phyloP scores from a whole-genome alignment of 2,113 vertebrate genomes.

The Corynorhinus townsendii region DNA sequence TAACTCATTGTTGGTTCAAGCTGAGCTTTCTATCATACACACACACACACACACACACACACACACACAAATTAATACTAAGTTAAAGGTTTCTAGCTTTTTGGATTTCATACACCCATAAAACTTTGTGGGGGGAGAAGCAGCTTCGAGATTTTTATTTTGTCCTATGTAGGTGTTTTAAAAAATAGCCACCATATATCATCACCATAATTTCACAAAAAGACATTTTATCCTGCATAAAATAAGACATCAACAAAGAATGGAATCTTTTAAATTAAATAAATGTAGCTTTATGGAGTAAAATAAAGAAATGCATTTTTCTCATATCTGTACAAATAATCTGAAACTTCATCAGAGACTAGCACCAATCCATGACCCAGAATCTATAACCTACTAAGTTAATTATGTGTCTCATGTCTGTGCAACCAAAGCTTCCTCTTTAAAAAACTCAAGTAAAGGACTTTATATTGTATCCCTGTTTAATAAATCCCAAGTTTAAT shows the following conservation, averaged over 20 bases:
- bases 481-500: background rate
- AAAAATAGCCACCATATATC: background rate
- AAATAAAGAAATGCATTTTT: background rate
- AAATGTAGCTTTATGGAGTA: background rate
- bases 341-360: background rate
- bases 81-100: background rate
- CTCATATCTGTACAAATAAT: background rate
- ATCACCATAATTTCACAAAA: background rate
- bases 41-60: background rate
- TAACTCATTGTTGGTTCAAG: background rate
- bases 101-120: background rate
- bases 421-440: background rate
- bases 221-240: background rate
- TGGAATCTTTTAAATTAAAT: background rate
- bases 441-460: background rate
- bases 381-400: background rate
- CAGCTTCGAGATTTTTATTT: background rate
- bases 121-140: background rate
- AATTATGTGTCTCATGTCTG: background rate
- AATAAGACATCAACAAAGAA: conserved; percentile 12
- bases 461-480: background rate
- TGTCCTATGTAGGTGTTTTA: background rate
- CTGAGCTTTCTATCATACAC: background rate
- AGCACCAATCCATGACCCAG: background rate
- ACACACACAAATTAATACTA: background rate